Conservation (phyloP, 2,113 vertebrate species). For the Ivindomyrus marchei region DNA sequence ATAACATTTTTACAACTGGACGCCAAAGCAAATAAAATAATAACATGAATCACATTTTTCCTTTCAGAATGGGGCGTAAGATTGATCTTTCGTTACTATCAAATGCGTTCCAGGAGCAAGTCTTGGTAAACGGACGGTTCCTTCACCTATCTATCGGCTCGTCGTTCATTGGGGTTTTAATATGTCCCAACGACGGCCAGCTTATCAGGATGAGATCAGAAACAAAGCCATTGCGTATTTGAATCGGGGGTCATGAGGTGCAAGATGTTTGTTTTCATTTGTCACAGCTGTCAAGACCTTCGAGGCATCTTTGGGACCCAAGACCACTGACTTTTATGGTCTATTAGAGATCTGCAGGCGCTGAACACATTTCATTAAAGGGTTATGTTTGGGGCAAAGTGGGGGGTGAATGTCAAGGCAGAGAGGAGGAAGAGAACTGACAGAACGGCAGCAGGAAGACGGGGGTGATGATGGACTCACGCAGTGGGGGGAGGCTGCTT, state of each 20-base stretch:
- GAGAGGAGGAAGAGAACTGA: conserved; percentile 20
- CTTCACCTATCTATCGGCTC: neutral
- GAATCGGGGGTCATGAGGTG: neutral
- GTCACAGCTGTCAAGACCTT: neutral
- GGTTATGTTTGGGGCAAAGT: neutral
- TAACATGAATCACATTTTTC: conserved; percentile 19
- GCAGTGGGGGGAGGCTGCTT: conserved; percentile 43
- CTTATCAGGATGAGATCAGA: neutral
- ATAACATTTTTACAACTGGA: conserved; percentile 16
- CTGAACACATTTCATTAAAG: conserved; percentile 12
- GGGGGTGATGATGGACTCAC: conserved; percentile 49
- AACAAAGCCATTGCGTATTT: neutral
- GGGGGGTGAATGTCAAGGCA: neutral
- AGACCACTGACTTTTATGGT: neutral
- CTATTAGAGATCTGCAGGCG: conserved; percentile 1
- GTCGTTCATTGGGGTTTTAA: neutral
- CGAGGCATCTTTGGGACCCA: neutral
- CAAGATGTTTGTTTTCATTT: conserved; percentile 5
- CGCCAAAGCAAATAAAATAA: conserved; percentile 38
- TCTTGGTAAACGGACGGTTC: neutral
- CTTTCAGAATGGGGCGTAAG: conserved; percentile 31
- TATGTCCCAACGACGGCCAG: neutral
- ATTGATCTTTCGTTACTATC: conserved; percentile 15
- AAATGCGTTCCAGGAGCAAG: neutral
- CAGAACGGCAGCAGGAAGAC: neutral